Evolutionary conservation across 2,888 invertebrate species (phyloP), one percentile per base, ranked within the genome.

Genomic region (Hypselothyrea guttata): DNA sequence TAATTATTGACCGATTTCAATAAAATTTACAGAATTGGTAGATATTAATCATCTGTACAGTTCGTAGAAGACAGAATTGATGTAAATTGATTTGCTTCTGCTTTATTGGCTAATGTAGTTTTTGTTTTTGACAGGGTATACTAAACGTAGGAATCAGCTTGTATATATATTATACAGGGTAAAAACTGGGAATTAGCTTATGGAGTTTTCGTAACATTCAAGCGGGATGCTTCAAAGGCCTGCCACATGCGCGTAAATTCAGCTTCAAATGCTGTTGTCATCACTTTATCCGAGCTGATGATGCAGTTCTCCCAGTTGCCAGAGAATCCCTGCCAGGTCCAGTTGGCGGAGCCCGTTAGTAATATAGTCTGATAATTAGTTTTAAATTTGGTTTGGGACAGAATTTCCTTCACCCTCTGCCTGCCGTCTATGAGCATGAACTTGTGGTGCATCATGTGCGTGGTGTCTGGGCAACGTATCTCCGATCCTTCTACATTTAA

Each of bases 391-490:
- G 8, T 7, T 8, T 66, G 60, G 3, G 15, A 0, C 1, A 1
- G 5, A 44, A 5, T 0, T 11, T 71, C 55, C 4, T 45, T 8
- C 0, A 73, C 61, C 5, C 88, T 84, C 8, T 44, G 31, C 1
- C 64, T 65, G 4, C 81, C 85, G 54, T 90, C 90, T 4, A 90
- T 58, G 30, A 90, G 64, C 53, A 88, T 82, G 61, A 87, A 90
- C 59, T 90, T 90, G 64, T 90, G 89, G 72, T 90, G 90, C 90
- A 90, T 89, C 55, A 89, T 63, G 44, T n/a, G 55, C 41, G 0
- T 66, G 63, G 61, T 55, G 1, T 22, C n/a, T 4, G 87, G 87
- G n/a, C 71, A 78, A 12, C 88, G 88, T 28, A 89, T 68, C 7
- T 87, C 81, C 1, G 87, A 62, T n/a, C 84, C 86, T 0, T 15